These are phyloP conservation scores for Hozukius guyotensis DNA, from an alignment of 2,797 vertebrate genomes.

Conservation along the genomic window DNA sequence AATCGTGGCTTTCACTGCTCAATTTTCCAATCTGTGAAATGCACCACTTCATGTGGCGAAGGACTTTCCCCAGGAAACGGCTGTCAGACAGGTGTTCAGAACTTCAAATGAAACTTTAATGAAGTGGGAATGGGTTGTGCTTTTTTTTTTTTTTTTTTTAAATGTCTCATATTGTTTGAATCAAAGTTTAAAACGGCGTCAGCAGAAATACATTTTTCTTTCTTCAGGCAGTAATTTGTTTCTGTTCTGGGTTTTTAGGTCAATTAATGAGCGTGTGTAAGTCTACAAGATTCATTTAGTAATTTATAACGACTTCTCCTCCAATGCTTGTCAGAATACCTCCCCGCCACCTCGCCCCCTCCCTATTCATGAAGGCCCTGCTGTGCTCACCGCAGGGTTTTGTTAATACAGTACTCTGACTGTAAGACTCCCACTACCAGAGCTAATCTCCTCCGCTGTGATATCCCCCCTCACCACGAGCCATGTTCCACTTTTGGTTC, in stretches of 20 bases:
- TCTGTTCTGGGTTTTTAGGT: slow-evolving; percentile 27
- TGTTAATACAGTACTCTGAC: slow-evolving; percentile 30
- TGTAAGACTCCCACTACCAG: slow-evolving; percentile 12
- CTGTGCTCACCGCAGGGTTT: slow-evolving; percentile 5
- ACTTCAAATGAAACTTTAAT: slow-evolving; percentile 17
- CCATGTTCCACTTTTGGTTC: slow-evolving; percentile 52
- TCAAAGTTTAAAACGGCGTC: background rate
- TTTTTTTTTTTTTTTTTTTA: background rate
- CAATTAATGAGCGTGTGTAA: slow-evolving; percentile 15
- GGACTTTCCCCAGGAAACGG: background rate
- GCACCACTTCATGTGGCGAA: background rate
- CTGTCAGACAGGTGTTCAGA: background rate
- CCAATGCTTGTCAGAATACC: slow-evolving; percentile 4
- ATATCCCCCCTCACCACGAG: slow-evolving; percentile 29
- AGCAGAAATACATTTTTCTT: background rate
- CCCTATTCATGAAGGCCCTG: background rate
- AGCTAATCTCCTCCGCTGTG: slow-evolving; percentile 22
- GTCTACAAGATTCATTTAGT: background rate
- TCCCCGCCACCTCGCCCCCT: too few species aligned
- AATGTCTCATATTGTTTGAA: slow-evolving; percentile 5
- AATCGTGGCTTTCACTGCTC: background rate
- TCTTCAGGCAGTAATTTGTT: slow-evolving; percentile 8
- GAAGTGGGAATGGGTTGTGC: background rate
- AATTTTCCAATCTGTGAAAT: background rate
- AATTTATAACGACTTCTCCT: slow-evolving; percentile 18